Conservation (phyloP, 2,113 vertebrate genomes). For the Gymnarchus niloticus region DNA sequence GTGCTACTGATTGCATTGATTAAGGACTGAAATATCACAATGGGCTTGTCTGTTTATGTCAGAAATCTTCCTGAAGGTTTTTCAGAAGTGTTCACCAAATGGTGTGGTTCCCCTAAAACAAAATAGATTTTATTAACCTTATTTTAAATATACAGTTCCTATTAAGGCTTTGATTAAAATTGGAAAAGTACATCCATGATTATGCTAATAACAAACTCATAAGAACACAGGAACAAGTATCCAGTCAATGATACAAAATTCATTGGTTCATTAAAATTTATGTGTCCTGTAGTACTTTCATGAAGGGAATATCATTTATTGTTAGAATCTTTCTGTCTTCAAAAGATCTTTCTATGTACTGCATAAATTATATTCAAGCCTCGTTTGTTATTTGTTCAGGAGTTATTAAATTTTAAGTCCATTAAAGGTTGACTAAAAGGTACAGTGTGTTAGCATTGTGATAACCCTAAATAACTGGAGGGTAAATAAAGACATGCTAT, state of each 20-base stretch:
- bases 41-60: neutral
- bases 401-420: neutral
- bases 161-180: neutral
- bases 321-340: neutral
- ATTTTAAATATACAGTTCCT: neutral
- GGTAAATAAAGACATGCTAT: neutral
- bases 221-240: too few species aligned
- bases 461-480: neutral
- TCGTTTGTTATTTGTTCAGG: neutral
- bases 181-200: neutral
- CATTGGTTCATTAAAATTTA: neutral
- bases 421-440: neutral
- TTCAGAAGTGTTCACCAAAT: neutral
- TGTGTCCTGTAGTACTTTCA: too few species aligned
- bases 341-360: neutral
- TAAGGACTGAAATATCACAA: neutral
- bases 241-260: neutral
- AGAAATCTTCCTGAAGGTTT: neutral
- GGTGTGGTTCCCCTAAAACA: neutral
- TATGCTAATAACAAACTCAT: neutral
- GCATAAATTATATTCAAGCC: neutral
- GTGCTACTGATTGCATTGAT: neutral
- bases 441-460: neutral
- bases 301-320: neutral
- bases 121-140: neutral